Percentiles rank a stretch among this genome's conserved stretches.
These are phyloP conservation scores for Daphoenositta chrysoptera DNA, from an alignment of 2,113 vertebrate species.

Conservation along the genomic window DNA sequence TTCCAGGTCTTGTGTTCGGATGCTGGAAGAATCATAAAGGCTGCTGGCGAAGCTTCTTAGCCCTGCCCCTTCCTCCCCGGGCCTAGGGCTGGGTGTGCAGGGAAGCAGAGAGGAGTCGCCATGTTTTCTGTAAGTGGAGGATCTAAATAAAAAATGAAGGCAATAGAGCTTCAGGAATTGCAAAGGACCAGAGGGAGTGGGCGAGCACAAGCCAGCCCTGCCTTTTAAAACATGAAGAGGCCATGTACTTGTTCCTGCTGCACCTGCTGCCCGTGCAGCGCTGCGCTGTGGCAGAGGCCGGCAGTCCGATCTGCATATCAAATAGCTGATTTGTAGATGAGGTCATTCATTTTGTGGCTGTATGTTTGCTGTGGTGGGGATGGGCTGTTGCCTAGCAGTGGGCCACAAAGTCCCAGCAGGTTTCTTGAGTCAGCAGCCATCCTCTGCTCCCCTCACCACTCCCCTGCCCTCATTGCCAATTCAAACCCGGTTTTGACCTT, in stretches of 20 bases:
- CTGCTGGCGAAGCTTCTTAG: background rate
- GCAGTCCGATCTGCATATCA: conserved; percentile 78
- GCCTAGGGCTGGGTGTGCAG: background rate
- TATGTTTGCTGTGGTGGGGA: conserved; percentile 68
- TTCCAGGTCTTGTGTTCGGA: background rate
- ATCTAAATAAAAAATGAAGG: conserved; percentile 66
- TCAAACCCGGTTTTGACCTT: conserved; percentile 53
- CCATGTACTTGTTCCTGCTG: conserved; percentile 55
- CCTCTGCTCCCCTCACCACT: conserved; percentile 10
- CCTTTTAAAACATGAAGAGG: conserved; percentile 53
- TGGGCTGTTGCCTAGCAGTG: conserved; percentile 75
- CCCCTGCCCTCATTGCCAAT: conserved; percentile 31
- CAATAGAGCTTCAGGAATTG: conserved; percentile 55
- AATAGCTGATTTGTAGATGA: conserved; percentile 79
- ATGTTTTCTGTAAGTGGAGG: conserved; percentile 23
- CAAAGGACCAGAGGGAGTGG: conserved; percentile 52
- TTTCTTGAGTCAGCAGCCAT: conserved; percentile 71
- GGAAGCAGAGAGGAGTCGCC: background rate
- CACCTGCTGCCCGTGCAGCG: conserved; percentile 74
- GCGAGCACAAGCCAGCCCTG: background rate
- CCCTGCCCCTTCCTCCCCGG: background rate
- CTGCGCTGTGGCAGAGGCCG: conserved; percentile 61
- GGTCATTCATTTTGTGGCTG: conserved; percentile 72
- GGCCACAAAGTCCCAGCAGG: conserved; percentile 72
- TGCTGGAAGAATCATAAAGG: background rate